phyloP scores from a whole-genome alignment of 2,888 invertebrate genomes.

The Icerya purchasi region DNA sequence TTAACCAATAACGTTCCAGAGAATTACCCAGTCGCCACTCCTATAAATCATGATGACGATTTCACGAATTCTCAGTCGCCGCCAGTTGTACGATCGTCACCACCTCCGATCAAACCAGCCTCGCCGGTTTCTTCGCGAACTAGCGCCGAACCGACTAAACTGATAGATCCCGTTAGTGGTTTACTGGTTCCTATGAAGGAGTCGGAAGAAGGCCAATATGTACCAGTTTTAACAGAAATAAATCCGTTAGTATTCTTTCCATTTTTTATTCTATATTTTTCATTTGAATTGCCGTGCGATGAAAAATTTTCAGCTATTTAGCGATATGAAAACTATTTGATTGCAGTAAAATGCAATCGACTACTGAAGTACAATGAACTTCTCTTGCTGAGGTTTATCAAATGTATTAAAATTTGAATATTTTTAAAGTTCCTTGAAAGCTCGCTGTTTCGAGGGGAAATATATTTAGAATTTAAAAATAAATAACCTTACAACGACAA shows the following conservation, averaged over 20 bases:
- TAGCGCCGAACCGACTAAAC: conserved; percentile 34
- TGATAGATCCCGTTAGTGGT: conserved; percentile 55
- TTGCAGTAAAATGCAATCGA: too few species aligned
- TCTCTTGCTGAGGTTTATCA: too few species aligned
- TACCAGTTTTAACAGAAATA: conserved; percentile 28
- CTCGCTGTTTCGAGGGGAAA: too few species aligned
- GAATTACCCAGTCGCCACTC: conserved; percentile 3
- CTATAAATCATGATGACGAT: not conserved
- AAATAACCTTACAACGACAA: too few species aligned
- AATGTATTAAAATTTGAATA: too few species aligned
- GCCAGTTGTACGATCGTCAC: not conserved
- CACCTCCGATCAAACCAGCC: conserved; percentile 10
- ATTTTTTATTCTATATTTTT: not conserved
- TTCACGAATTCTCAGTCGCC: not conserved
- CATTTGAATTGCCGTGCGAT: too few species aligned
- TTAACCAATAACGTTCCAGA: too few species aligned
- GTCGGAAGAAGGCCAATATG: conserved; percentile 45
- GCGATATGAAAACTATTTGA: too few species aligned
- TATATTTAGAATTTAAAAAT: too few species aligned
- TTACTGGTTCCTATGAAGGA: conserved; percentile 45
- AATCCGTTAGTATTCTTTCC: conserved; percentile 13
- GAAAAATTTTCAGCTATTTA: too few species aligned
- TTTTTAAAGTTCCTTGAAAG: too few species aligned
- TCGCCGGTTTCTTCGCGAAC: conserved; percentile 16
- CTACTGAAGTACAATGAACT: too few species aligned